Evolutionary conservation across 2,797 vertebrate genomes (phyloP).

Genomic region (Carapus acus): DNA sequence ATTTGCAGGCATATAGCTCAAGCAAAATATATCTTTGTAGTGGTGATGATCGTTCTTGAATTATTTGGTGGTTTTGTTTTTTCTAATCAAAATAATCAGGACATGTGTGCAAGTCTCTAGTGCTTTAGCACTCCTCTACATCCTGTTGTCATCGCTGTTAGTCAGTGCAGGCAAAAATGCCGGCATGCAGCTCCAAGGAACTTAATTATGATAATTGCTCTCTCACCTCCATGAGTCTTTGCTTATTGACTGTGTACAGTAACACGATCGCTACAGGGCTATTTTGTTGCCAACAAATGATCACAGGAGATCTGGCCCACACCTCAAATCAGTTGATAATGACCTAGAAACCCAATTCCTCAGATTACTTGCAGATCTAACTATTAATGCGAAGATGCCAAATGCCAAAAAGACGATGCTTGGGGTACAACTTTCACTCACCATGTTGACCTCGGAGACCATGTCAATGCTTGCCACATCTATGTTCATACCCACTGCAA

Average conservation of each 20-base stretch:
- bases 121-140: constrained; percentile 24
- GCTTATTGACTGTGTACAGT: constrained; percentile 10
- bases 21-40: too few species aligned
- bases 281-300: constrained; percentile 26
- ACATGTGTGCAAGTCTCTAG: neutral
- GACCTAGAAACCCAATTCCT: constrained; percentile 17
- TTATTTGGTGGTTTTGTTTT: too few species aligned
- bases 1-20: too few species aligned
- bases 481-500: constrained; percentile 93
- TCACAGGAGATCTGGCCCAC: constrained; percentile 54
- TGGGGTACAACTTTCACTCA: constrained; percentile 61
- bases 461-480: constrained; percentile 95
- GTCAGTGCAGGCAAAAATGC: neutral
- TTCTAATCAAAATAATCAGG: too few species aligned
- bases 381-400: neutral
- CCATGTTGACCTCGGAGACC: constrained; percentile 97
- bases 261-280: constrained; percentile 35
- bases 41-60: too few species aligned
- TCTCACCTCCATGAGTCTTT: constrained; percentile 7
- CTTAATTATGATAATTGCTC: constrained; percentile 10
- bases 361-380: too few species aligned
- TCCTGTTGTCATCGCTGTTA: constrained; percentile 6
- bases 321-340: constrained; percentile 40
- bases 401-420: neutral
- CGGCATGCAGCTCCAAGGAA: constrained; percentile 22